Base-by-base conservation (phyloP, 35 echinoderm and acorn worm species). In the Eucidaris tribuloides region DNA sequence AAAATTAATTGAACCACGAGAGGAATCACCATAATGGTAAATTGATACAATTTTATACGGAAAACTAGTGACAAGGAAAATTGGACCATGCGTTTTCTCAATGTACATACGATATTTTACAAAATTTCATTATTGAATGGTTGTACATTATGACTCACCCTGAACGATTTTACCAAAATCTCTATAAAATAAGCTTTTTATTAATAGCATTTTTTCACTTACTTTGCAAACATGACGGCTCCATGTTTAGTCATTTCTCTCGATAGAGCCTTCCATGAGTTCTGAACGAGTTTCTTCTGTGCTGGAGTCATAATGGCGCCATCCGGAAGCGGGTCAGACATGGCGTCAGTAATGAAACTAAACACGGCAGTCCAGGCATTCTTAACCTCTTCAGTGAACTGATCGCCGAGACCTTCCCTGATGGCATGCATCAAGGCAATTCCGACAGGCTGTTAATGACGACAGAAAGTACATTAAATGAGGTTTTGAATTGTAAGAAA, bases 161-260 rank as follows among this genome's bases (percentile, higher is more conserved):
- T n/a, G n/a, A n/a, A n/a, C n/a, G n/a, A n/a, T n/a, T n/a, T n/a
- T n/a, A n/a, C n/a, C n/a, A n/a, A n/a, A n/a, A n/a, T n/a, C n/a
- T n/a, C n/a, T n/a, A n/a, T n/a, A n/a, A n/a, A n/a, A n/a, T n/a
- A n/a, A n/a, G n/a, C n/a, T n/a, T n/a, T n/a, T n/a, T n/a, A n/a
- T n/a, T n/a, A n/a, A n/a, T n/a, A n/a, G n/a, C n/a, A n/a, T n/a
- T n/a, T n/a, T n/a, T n/a, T n/a, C n/a, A 38, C 42, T 81, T 81
- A 88, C 85, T 62, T 88, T 20, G 60, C 76, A 81, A 88, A 88
- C 57, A 88, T 61, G 17, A 64, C 60, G 14, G 77, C 78, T 5
- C 85, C 85, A 17, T 62, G 77, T 30, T 65, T 45, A 30, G 48
- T 29, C 20, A 72, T 43, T 22, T 88, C 60, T 37, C 19, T 81